Percentiles rank a stretch among this genome's conserved stretches.
Evolutionary conservation across 2,113 vertebrate species (phyloP).

Genomic region (Pseudorectes ferrugineus): DNA sequence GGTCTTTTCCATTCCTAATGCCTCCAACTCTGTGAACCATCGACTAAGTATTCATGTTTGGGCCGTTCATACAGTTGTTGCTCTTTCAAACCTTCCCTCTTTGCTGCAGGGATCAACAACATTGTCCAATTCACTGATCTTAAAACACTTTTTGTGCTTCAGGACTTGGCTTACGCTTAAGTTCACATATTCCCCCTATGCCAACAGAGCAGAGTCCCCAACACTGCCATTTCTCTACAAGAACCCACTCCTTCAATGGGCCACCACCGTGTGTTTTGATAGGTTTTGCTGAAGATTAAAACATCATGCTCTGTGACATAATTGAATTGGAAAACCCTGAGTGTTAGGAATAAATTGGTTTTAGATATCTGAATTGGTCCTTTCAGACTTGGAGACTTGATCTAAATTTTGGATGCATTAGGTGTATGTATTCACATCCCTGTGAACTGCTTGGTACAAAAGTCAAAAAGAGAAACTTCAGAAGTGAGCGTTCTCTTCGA

Average conservation of each 20-base stretch:
- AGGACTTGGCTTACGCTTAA: neutral
- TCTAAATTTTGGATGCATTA: neutral
- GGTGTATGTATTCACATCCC: neutral
- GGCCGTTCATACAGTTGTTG: neutral
- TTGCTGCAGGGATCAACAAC: conserved; percentile 46
- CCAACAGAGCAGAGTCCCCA: accelerated
- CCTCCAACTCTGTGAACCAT: neutral
- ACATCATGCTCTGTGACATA: neutral
- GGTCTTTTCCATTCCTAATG: conserved; percentile 30
- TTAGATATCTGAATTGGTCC: neutral
- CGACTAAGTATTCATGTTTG: neutral
- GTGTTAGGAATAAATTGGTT: neutral
- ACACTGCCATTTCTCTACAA: neutral
- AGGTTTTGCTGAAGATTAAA: neutral
- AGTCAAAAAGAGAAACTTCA: neutral
- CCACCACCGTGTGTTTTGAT: neutral
- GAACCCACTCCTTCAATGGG: neutral
- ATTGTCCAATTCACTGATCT: conserved; percentile 7
- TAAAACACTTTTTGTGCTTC: conserved; percentile 15
- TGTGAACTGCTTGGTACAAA: neutral
- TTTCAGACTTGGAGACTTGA: neutral
- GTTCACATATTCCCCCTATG: neutral
- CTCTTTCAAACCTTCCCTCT: neutral
- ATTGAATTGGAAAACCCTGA: neutral
- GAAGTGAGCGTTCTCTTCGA: neutral